These are phyloP conservation scores for Tiliqua scincoides DNA, from an alignment of 2,113 vertebrate species.

Conservation along the genomic window DNA sequence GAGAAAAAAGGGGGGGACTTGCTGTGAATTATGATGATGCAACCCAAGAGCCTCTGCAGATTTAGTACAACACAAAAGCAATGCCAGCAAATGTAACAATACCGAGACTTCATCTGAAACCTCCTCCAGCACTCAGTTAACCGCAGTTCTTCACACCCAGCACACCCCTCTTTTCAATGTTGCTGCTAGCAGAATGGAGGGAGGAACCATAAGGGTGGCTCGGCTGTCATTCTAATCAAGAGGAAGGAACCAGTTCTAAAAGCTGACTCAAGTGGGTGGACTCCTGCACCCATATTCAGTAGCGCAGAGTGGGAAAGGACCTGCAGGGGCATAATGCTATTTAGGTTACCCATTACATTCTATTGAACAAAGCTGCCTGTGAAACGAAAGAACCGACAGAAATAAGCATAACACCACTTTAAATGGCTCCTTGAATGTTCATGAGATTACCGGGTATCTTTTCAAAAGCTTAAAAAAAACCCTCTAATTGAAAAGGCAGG, in stretches of 20 bases:
- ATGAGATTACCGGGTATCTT: neutral
- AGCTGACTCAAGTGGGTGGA: constrained; percentile 68
- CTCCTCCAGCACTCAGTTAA: constrained; percentile 26
- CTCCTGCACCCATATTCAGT: constrained; percentile 30
- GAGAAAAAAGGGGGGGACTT: neutral
- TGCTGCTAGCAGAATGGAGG: constrained; percentile 43
- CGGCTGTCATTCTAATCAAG: constrained; percentile 28
- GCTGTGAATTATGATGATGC: constrained; percentile 24
- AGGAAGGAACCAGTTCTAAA: constrained; percentile 65
- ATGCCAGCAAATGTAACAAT: constrained; percentile 18
- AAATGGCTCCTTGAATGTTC: neutral
- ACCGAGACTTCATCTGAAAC: constrained; percentile 53
- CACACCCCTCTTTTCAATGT: constrained; percentile 8
- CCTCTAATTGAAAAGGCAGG: neutral
- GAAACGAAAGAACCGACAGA: neutral
- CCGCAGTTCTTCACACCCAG: neutral
- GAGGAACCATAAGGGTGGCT: constrained; percentile 6
- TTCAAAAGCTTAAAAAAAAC: neutral
- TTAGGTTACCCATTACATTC: neutral
- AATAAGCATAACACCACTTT: neutral
- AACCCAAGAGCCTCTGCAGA: neutral
- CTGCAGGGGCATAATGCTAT: neutral
- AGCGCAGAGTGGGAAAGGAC: constrained; percentile 37
- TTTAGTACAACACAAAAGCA: constrained; percentile 35
- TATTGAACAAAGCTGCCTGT: neutral